Base-by-base conservation (phyloP, 2,888 invertebrate species). In the Agrotis segetum region DNA sequence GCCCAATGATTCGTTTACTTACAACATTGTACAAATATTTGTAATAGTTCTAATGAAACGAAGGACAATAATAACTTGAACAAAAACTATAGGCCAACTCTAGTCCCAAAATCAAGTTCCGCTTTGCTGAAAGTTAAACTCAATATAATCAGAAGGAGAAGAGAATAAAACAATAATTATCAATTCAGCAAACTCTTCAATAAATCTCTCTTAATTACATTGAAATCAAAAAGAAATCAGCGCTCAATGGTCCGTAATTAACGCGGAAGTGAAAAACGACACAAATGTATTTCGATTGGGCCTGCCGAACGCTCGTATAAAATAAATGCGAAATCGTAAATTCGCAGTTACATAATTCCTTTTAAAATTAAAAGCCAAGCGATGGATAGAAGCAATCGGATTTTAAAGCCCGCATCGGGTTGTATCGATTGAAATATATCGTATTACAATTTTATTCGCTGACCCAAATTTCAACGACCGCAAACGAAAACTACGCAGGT, bases 401-500 rank as follows among this genome's bases (percentile, higher is more conserved):
- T 82, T 86, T 82, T 83, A 79, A 85, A 83, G 74, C 81, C 76
- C 77, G 71, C 70, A 71, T 77, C 67, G 67, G 73, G 68, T 65
- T 77, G 83, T 85, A 80, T 84, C 75, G 86, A 82, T 83, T 78
- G 79, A 83, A 83, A 82, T 83, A 82, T 82, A 84, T 81, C 59
- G 81, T 77, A 83, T 87, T 88, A 87, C 88, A 85, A 90, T 90
- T 91, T 90, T 88, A 91, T 90, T 84, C 88, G 87, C 81, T 91
- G 92, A 92, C 92, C 92, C 89, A 90, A 90, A 90, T 92, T 85
- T 87, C 81, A 77, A 76, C 78, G 64, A 80, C 84, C 88, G 86
- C 88, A 88, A 85, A 79, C 88, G 88, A 90, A 90, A 92, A 92
- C 91, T 89, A 91, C 92, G 90, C 91, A 90, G 89, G 90, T 84